Conservation (phyloP, 2,888 invertebrate genomes). For the Ennomos fuscantarius region DNA sequence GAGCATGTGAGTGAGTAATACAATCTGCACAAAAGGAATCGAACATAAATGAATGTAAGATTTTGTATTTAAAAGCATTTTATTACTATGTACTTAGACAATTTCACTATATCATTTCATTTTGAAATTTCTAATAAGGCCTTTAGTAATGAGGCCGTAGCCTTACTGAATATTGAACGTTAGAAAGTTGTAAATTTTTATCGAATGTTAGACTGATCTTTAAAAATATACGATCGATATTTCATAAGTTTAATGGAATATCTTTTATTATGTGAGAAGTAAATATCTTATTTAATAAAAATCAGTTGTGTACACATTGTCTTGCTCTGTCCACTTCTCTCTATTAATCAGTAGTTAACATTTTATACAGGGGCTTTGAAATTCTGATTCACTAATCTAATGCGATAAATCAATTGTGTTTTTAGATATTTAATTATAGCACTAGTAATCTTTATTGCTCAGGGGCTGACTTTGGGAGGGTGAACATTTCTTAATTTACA, state of each 20-base stretch:
- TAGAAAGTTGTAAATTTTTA: conserved; percentile 68
- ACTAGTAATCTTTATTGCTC: conserved; percentile 61
- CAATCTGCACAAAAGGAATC: conserved; percentile 24
- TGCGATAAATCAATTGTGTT: conserved; percentile 41
- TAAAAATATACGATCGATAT: conserved; percentile 77
- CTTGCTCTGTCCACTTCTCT: conserved; percentile 76
- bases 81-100: conserved; percentile 28
- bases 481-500: not conserved
- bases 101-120: conserved; percentile 40
- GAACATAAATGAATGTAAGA: conserved; percentile 22
- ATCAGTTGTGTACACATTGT: conserved; percentile 38
- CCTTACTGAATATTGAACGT: conserved; percentile 61
- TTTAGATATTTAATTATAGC: conserved; percentile 47
- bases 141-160: conserved; percentile 55
- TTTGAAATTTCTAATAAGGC: conserved; percentile 42
- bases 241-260: conserved; percentile 72
- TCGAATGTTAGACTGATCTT: conserved; percentile 85
- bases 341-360: conserved; percentile 62
- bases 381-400: conserved; percentile 54
- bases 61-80: conserved; percentile 25
- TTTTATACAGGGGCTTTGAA: conserved; percentile 71
- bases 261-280: conserved; percentile 57
- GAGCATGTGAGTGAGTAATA: too few relatives aligned
- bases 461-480: conserved; percentile 53
- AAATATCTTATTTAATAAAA: conserved; percentile 5